phyloP scores from a whole-genome alignment of 2,113 vertebrate species.

The Uropsilus gracilis region DNA sequence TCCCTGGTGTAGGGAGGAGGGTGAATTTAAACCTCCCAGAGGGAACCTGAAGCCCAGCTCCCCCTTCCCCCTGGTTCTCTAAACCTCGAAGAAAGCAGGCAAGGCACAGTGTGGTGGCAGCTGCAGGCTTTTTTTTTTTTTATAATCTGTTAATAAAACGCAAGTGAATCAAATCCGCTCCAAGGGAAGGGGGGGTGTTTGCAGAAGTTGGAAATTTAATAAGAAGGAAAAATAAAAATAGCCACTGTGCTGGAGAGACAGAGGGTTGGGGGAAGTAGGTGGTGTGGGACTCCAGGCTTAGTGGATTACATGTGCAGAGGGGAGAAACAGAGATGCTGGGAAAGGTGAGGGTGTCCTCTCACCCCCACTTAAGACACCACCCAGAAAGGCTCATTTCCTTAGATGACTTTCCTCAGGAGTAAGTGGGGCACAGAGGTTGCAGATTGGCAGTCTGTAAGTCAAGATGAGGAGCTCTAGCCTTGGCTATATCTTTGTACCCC shows the following conservation, averaged over 20 bases:
- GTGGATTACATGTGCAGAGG: not conserved
- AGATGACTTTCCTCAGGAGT: not conserved
- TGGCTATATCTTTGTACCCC: not conserved
- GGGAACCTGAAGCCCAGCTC: not conserved
- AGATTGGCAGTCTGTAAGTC: not conserved
- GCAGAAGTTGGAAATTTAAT: slow-evolving; percentile 82
- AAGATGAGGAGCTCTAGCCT: not conserved
- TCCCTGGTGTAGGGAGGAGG: not conserved
- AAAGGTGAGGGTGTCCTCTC: not conserved
- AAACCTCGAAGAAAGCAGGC: slow-evolving; percentile 27
- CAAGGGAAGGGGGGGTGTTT: slow-evolving; percentile 70
- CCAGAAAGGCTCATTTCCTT: not conserved
- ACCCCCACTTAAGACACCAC: too few relatives aligned
- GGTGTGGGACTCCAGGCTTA: not conserved
- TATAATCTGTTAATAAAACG: slow-evolving; percentile 78
- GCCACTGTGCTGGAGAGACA: slow-evolving; percentile 49
- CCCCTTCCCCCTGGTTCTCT: not conserved
- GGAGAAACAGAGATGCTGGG: not conserved
- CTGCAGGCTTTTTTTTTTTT: slow-evolving; percentile 38
- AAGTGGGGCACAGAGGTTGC: not conserved
- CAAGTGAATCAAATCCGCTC: slow-evolving; percentile 77
- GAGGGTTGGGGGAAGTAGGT: not conserved
- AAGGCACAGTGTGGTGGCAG: not conserved
- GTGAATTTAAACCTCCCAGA: not conserved
- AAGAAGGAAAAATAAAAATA: slow-evolving; percentile 81